Evolutionary conservation across 2,797 vertebrate genomes (phyloP).

Genomic region (Borostomias antarcticus): DNA sequence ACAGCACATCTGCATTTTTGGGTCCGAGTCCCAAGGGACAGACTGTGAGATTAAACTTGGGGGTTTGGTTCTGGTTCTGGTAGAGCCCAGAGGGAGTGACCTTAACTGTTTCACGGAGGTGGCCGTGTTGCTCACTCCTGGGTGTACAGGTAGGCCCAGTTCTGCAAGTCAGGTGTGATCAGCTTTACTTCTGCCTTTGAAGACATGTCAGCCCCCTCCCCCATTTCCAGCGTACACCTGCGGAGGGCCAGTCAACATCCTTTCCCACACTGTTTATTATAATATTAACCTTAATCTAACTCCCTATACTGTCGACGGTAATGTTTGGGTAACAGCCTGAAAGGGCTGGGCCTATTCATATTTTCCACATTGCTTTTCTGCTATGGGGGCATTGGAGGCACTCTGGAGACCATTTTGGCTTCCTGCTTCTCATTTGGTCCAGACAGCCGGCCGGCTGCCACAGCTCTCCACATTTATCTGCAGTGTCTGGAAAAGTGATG

Average conservation of each 20-base stretch:
- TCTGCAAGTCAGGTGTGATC: not conserved
- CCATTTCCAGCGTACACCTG: conserved; percentile 7
- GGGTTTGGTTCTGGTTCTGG: conserved; percentile 18
- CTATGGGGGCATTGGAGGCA: not conserved
- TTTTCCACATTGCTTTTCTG: conserved; percentile 33
- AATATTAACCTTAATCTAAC: conserved; percentile 12
- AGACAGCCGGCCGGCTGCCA: conserved; percentile 5
- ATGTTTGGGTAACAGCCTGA: conserved; percentile 8
- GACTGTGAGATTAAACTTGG: too few relatives aligned
- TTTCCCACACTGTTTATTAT: conserved; percentile 32
- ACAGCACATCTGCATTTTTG: conserved; percentile 11
- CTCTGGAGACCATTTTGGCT: not conserved
- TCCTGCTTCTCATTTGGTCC: conserved; percentile 23
- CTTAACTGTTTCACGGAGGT: conserved; percentile 12
- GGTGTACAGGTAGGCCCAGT: not conserved
- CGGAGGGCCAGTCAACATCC: conserved; percentile 30
- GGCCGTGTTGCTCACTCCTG: conserved; percentile 18
- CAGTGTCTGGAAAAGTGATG: conserved; percentile 47
- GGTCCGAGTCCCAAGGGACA: conserved; percentile 14
- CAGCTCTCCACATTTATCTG: conserved; percentile 38
- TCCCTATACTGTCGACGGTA: conserved; percentile 35
- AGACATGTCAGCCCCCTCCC: conserved; percentile 6
- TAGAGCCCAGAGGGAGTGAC: conserved; percentile 1
- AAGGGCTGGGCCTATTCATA: conserved; percentile 25
- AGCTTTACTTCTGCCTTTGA: not conserved